These are phyloP conservation scores for Battus philenor DNA, from an alignment of 1,140 invertebrate species.

Conservation along the genomic window DNA sequence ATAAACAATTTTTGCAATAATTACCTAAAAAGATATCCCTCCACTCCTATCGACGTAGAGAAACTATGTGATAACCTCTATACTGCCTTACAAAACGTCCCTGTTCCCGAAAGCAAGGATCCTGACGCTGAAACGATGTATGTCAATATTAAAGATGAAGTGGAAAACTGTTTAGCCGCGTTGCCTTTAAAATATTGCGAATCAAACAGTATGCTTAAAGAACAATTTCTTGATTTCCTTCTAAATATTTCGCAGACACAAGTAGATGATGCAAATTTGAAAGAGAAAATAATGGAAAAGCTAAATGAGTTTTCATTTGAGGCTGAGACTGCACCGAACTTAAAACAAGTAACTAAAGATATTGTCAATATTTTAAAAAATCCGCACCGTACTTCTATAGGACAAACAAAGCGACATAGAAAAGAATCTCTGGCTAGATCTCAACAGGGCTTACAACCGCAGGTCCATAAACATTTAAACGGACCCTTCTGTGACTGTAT, in stretches of 20 bases:
- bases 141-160: conserved; percentile 25
- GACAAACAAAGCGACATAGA: background rate
- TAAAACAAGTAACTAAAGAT: conserved; percentile 3
- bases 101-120: conserved; percentile 25
- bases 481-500: background rate
- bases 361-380: conserved; percentile 2
- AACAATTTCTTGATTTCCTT: conserved; percentile 3
- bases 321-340: background rate
- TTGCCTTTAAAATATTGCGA: conserved; percentile 19
- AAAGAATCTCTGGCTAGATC: too few species aligned
- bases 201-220: conserved; percentile 1
- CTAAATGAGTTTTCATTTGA: conserved; percentile 5
- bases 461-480: background rate
- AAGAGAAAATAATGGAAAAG: background rate
- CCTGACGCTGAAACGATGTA: conserved; percentile 24
- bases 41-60: conserved; percentile 20
- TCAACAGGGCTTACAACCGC: background rate
- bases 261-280: conserved; percentile 1
- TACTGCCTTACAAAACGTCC: conserved; percentile 29
- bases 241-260: background rate
- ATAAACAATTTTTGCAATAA: conserved; percentile 30
- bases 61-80: conserved; percentile 30
- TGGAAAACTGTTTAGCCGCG: conserved; percentile 25
- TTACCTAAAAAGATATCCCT: conserved; percentile 26
- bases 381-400: background rate